These are phyloP conservation scores for Coenobita brevimanus DNA, from an alignment of 1,140 invertebrate genomes.

Conservation along the genomic window DNA sequence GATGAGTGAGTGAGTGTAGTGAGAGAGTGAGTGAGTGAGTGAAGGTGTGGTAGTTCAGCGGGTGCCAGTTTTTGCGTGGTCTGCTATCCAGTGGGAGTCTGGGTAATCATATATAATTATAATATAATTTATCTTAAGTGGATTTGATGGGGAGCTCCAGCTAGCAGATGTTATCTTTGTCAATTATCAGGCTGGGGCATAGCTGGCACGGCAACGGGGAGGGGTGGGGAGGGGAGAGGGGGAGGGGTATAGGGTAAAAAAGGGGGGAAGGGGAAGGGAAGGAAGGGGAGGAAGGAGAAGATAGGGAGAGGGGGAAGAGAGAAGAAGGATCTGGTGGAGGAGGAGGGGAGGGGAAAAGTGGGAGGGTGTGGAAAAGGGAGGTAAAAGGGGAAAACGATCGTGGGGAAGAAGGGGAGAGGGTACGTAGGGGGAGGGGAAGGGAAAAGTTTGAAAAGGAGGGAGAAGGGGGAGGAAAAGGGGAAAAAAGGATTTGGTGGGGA, in stretches of 20 bases:
- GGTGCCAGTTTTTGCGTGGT: conserved; percentile 34
- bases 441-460: neutral
- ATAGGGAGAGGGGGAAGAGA: neutral
- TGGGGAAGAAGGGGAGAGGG: neutral
- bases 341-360: neutral
- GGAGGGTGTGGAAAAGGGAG: neutral
- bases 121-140: conserved; percentile 57
- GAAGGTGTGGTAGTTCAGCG: neutral
- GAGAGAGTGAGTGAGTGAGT: neutral
- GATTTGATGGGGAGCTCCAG: conserved; percentile 42
- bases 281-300: neutral
- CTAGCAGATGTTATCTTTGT: conserved; percentile 41
- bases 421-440: neutral
- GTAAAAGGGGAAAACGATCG: neutral
- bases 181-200: conserved; percentile 38
- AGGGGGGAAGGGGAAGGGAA: neutral
- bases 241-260: neutral
- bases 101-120: conserved; percentile 54
- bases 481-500: neutral
- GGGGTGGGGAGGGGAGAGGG: neutral
- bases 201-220: neutral
- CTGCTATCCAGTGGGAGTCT: conserved; percentile 10
- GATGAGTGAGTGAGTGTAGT: conserved; percentile 16
- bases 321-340: neutral
- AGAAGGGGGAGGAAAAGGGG: neutral